phyloP scores from a whole-genome alignment of 2,888 invertebrate species.

The Sylvicola cinctus region DNA sequence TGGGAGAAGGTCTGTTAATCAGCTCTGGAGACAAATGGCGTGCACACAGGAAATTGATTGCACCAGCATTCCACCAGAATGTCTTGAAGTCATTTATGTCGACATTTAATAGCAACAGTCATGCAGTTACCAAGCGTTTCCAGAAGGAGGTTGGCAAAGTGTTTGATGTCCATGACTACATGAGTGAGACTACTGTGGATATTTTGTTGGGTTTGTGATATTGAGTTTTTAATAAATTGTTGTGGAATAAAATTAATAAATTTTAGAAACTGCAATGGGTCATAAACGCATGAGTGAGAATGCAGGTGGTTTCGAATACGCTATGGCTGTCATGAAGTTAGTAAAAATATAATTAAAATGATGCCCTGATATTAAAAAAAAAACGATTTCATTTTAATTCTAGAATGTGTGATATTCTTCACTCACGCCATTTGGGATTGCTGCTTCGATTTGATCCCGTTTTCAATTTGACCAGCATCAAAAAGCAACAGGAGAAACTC shows the following conservation, averaged over 20 bases:
- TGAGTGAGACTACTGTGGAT: constrained; percentile 61
- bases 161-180: constrained; percentile 58
- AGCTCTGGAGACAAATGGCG: constrained; percentile 63
- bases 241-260: background rate
- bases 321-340: constrained; percentile 68
- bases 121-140: constrained; percentile 43
- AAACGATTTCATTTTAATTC: constrained; percentile 1
- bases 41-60: constrained; percentile 61
- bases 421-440: too few species aligned
- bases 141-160: constrained; percentile 41
- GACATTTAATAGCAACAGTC: constrained; percentile 55
- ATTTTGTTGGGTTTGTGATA: constrained; percentile 45
- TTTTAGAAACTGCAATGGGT: constrained; percentile 65
- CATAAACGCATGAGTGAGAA: constrained; percentile 50
- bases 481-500: constrained; percentile 43
- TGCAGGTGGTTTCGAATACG: constrained; percentile 54
- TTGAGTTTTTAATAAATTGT: too few species aligned
- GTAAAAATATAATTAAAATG: too few species aligned
- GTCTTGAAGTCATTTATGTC: constrained; percentile 60
- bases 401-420: constrained; percentile 68
- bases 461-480: too few species aligned
- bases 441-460: too few species aligned
- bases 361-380: constrained; percentile 2
- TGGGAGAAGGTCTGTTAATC: constrained; percentile 57
- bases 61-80: constrained; percentile 67